Percentiles rank a stretch among this genome's conserved stretches.
phyloP scores from a whole-genome alignment of 2,888 invertebrate species.

The Andrena fulva region DNA sequence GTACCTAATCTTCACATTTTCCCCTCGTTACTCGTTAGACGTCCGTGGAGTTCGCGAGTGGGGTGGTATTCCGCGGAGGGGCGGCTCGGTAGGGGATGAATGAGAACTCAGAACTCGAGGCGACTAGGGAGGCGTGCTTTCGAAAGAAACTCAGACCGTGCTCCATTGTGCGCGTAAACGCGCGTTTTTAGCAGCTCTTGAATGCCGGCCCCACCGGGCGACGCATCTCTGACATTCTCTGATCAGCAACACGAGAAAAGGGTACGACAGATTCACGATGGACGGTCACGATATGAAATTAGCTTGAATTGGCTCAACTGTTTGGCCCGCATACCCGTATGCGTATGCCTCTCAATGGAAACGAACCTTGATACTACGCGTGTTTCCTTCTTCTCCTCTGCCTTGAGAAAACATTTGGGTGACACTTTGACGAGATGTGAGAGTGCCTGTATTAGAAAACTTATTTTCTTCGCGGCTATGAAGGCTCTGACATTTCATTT shows the following conservation, averaged over 20 bases:
- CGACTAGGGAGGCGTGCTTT: constrained; percentile 7
- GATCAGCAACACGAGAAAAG: constrained; percentile 4
- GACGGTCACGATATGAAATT: constrained; percentile 58
- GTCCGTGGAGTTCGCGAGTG: constrained; percentile 14
- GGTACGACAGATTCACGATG: constrained; percentile 31
- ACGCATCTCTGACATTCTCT: not conserved
- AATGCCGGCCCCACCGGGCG: not conserved
- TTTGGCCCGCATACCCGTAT: constrained; percentile 68
- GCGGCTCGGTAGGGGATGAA: constrained; percentile 27
- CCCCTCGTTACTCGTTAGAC: constrained; percentile 68
- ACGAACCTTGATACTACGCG: constrained; percentile 44
- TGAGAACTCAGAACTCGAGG: constrained; percentile 55
- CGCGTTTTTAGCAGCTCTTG: not conserved
- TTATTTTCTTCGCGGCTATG: too few species aligned
- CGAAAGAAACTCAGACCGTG: constrained; percentile 43
- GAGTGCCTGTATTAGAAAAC: not conserved
- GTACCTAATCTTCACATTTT: constrained; percentile 63
- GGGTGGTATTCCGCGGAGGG: constrained; percentile 21
- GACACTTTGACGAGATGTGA: not conserved
- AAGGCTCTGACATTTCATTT: too few species aligned
- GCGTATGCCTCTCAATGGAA: constrained; percentile 47
- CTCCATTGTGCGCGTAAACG: constrained; percentile 51
- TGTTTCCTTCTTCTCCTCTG: constrained; percentile 1
- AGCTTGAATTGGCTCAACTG: constrained; percentile 64
- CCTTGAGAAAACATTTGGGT: not conserved